These are phyloP conservation scores for Hemaris fuciformis DNA, from an alignment of 2,888 invertebrate genomes.

Conservation along the genomic window DNA sequence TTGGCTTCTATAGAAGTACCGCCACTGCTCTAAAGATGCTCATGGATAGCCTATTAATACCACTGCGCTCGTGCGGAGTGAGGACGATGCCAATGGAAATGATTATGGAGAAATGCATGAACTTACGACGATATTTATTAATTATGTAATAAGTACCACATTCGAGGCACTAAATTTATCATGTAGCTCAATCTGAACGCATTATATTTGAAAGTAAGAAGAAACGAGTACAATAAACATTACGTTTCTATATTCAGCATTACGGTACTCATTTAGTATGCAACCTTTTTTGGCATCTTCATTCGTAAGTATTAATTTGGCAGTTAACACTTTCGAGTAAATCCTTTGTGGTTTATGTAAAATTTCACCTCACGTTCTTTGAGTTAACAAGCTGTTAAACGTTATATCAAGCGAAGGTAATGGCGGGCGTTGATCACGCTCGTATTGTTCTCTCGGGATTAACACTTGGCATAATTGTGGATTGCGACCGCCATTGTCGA, in stretches of 20 bases:
- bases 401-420: neutral
- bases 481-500: neutral
- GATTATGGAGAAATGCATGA: no score
- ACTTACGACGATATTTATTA: no score
- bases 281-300: neutral
- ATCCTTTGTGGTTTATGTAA: neutral
- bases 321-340: neutral
- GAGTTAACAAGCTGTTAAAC: neutral
- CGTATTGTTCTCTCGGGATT: neutral
- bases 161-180: no score
- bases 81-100: no score
- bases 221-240: no score
- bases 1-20: no score
- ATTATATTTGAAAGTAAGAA: no score
- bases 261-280: neutral
- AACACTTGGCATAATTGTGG: neutral
- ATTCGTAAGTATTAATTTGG: neutral
- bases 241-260: neutral
- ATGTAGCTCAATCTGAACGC: no score
- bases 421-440: neutral
- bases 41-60: no score
- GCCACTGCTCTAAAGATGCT: no score
- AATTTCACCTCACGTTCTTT: neutral
- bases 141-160: no score
- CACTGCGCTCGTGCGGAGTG: no score